Evolutionary conservation across 2,888 invertebrate species (phyloP).

Genomic region (Fragum whitleyi): DNA sequence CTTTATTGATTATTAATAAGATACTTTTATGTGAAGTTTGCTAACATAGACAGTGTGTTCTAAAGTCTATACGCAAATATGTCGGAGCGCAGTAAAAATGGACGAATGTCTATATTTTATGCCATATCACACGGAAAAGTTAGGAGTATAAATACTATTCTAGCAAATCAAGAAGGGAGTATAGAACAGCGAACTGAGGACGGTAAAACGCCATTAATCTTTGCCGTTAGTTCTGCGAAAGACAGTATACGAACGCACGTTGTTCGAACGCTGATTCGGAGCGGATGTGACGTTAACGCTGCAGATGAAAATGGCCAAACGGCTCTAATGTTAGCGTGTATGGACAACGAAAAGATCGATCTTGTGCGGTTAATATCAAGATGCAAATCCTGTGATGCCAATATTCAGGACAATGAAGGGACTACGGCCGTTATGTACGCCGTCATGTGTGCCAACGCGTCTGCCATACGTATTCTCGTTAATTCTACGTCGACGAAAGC

Average conservation of each 20-base stretch:
- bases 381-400: constrained; percentile 72
- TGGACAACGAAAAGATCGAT: constrained; percentile 73
- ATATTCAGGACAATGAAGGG: constrained; percentile 70
- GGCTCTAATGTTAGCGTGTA: constrained; percentile 76
- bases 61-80: not conserved
- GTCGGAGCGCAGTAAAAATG: constrained; percentile 24
- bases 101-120: constrained; percentile 56
- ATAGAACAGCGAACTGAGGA: constrained; percentile 63
- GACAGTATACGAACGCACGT: constrained; percentile 75
- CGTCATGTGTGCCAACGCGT: constrained; percentile 69
- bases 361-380: constrained; percentile 70
- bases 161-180: constrained; percentile 38
- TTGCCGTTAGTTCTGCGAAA: constrained; percentile 70
- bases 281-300: constrained; percentile 75
- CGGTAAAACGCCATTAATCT: constrained; percentile 74
- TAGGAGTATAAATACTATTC: constrained; percentile 55
- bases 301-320: constrained; percentile 72
- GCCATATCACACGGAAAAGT: constrained; percentile 66
- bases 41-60: not conserved
- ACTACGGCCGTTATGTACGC: constrained; percentile 75
- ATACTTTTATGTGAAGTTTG: not conserved
- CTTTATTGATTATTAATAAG: not conserved
- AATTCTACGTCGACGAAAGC: constrained; percentile 67
- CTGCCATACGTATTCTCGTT: constrained; percentile 70
- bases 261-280: constrained; percentile 72